Evolutionary conservation across 2,113 vertebrate species (phyloP).

Genomic region (Silurus glanis): DNA sequence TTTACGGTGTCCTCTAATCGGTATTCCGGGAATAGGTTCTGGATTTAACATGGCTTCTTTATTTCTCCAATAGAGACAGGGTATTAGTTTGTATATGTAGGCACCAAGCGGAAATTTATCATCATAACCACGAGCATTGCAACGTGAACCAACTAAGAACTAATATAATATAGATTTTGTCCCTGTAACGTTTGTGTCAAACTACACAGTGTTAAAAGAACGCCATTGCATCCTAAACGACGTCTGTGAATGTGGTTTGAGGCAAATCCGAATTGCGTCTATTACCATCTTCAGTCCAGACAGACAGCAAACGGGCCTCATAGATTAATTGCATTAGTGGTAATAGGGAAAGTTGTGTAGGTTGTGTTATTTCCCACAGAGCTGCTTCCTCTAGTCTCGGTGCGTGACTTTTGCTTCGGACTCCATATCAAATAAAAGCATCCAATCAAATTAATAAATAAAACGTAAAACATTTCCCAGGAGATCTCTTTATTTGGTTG

Average conservation of each 20-base stretch:
- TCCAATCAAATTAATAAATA: not conserved
- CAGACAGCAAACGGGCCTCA: not conserved
- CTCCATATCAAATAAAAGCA: not conserved
- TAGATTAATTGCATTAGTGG: not conserved
- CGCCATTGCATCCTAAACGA: not conserved
- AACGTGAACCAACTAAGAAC: too few relatives aligned
- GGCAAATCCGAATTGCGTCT: not conserved
- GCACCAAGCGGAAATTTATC: not conserved
- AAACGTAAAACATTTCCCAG: not conserved
- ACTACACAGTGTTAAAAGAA: not conserved
- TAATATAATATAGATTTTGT: not conserved
- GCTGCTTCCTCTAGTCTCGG: not conserved
- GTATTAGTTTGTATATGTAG: not conserved
- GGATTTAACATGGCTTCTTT: not conserved
- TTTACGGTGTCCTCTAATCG: not conserved
- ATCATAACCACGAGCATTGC: too few relatives aligned
- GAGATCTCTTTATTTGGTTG: conserved; percentile 39
- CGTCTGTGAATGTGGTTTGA: not conserved
- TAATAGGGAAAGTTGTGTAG: not conserved
- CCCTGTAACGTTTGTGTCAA: not conserved
- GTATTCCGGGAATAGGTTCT: not conserved
- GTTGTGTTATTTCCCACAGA: not conserved
- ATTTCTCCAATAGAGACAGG: not conserved
- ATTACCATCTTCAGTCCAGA: not conserved
- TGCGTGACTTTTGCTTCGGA: not conserved